A percentile compares a stretch with the other conserved stretches of the same genome.
Conservation (phyloP, 1,140 invertebrate species). For the Orussus abietinus region DNA sequence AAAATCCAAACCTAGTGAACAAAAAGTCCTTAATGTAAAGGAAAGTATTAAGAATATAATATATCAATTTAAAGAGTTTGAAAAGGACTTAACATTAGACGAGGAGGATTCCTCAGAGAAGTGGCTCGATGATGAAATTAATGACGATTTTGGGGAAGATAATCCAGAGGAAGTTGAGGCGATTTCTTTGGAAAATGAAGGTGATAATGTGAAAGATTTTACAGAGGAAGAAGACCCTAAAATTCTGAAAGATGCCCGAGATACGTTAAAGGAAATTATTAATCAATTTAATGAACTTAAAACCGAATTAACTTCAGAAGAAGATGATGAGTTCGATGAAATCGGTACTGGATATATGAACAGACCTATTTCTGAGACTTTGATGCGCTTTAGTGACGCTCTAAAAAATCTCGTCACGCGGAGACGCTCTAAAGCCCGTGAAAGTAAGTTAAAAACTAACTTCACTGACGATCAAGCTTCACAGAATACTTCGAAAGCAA, state of each 20-base stretch:
- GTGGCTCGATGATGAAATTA: conserved; percentile 16
- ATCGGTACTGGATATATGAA: conserved; percentile 40
- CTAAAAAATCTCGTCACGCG: conserved; percentile 40
- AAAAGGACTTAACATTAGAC: conserved; percentile 38
- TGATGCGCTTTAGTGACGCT: conserved; percentile 44
- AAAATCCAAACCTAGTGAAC: conserved; percentile 14
- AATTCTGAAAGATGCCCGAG: conserved; percentile 31
- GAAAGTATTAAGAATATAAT: conserved; percentile 49
- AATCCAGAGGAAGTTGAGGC: conserved; percentile 1
- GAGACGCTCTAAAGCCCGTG: conserved; percentile 23
- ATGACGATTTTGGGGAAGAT: conserved; percentile 9
- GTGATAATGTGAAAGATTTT: background rate
- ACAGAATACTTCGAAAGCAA: conserved; percentile 17
- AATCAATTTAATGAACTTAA: conserved; percentile 43
- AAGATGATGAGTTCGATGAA: conserved; percentile 39
- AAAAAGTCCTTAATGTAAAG: conserved; percentile 29
- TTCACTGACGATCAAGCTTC: conserved; percentile 12
- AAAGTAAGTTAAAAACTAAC: conserved; percentile 3
- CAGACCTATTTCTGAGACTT: conserved; percentile 40
- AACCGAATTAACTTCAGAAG: conserved; percentile 40
- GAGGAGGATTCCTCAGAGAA: conserved; percentile 20
- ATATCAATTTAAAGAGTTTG: conserved; percentile 48
- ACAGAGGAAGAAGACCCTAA: conserved; percentile 13
- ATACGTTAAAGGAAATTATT: conserved; percentile 45
- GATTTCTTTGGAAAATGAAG: background rate